phyloP scores from a whole-genome alignment of 2,888 invertebrate genomes.

The Apodemia zela region DNA sequence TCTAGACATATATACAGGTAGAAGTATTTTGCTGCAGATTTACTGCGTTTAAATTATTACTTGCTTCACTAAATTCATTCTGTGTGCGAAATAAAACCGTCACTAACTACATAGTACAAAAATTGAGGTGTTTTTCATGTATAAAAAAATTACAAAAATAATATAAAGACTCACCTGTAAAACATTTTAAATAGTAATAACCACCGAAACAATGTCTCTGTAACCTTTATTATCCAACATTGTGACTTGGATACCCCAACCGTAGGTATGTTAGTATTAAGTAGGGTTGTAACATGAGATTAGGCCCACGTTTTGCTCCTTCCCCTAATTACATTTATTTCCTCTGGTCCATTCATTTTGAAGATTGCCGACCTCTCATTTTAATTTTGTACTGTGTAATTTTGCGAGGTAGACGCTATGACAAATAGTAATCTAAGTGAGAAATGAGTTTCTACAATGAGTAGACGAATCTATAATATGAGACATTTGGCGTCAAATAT shows the following conservation, averaged over 20 bases:
- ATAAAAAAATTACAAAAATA: no score
- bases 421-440: conserved; percentile 2
- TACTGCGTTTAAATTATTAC: no score
- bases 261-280: neutral
- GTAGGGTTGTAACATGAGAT: conserved; percentile 1
- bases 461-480: neutral
- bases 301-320: conserved; percentile 16
- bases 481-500: neutral
- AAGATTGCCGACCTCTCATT: conserved; percentile 22
- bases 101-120: no score
- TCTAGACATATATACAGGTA: no score
- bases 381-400: conserved; percentile 19
- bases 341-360: conserved; percentile 19
- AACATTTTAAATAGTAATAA: no score
- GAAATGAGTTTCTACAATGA: conserved; percentile 1
- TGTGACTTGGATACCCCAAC: neutral
- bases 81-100: no score
- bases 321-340: conserved; percentile 24
- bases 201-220: no score
- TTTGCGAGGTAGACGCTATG: conserved; percentile 5
- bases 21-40: no score
- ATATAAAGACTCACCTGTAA: no score
- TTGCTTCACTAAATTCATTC: no score
- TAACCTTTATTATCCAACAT: neutral
- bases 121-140: no score